phyloP scores from a whole-genome alignment of 1,140 invertebrate genomes.

The Drosophila bipectinata region DNA sequence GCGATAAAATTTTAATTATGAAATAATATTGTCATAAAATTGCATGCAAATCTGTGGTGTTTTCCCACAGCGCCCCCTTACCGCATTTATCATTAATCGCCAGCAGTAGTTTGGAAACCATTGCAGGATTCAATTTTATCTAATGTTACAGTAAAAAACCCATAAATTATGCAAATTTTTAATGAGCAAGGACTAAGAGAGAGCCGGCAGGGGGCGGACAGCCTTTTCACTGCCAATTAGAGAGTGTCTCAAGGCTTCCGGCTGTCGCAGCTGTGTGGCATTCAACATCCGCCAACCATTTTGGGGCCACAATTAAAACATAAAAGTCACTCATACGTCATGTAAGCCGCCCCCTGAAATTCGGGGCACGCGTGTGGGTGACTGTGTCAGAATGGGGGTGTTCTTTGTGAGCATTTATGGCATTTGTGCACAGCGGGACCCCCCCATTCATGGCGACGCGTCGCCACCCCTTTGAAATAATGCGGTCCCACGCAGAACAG shows the following conservation, averaged over 20 bases:
- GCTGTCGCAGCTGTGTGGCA: constrained; percentile 54
- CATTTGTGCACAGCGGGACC: constrained; percentile 68
- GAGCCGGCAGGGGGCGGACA: background rate
- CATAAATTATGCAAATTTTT: constrained; percentile 66
- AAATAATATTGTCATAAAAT: constrained; percentile 53
- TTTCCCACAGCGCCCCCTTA: background rate
- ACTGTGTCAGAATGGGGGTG: constrained; percentile 13
- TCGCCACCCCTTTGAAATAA: background rate
- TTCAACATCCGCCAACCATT: constrained; percentile 48
- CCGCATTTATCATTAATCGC: constrained; percentile 38
- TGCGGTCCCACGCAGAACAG: constrained; percentile 27
- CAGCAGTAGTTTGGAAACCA: constrained; percentile 28
- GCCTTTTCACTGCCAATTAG: constrained; percentile 71
- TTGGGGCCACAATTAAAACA: constrained; percentile 77
- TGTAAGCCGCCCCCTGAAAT: constrained; percentile 39
- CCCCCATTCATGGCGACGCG: background rate
- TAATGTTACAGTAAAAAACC: constrained; percentile 42
- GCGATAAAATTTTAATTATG: constrained; percentile 48
- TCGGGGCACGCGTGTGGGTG: background rate
- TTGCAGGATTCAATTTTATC: constrained; percentile 46
- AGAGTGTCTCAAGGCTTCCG: constrained; percentile 58
- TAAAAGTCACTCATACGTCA: constrained; percentile 82
- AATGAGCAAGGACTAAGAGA: constrained; percentile 18
- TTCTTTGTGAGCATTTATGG: constrained; percentile 64
- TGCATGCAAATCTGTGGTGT: constrained; percentile 25